Evolutionary conservation across 30 jellyfish, hydroid and myxozoan genomes (phyloP).

Genomic region (Aurelia aurita complex sp. Pacific): DNA sequence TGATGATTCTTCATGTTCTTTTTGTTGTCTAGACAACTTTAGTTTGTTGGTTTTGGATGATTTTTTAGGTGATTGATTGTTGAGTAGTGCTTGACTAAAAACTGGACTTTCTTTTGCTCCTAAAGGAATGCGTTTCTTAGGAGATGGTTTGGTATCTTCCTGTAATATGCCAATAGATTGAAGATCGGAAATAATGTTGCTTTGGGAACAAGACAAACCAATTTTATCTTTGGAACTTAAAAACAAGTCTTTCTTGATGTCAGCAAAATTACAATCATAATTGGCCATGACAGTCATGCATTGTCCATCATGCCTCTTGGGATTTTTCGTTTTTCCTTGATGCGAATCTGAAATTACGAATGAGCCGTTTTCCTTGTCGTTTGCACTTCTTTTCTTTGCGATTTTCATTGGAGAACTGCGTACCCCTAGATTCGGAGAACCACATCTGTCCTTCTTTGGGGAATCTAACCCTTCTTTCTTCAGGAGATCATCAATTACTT

Average conservation of each 20-base stretch:
- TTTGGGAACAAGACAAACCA: too few relatives aligned
- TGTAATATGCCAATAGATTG: too few relatives aligned
- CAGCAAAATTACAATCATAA: background rate
- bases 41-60: background rate
- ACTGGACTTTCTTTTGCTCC: background rate
- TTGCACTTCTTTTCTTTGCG: too few relatives aligned
- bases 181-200: too few relatives aligned
- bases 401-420: too few relatives aligned
- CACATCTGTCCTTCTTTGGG: too few relatives aligned
- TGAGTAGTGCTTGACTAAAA: background rate
- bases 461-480: too few relatives aligned
- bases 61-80: background rate
- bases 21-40: background rate
- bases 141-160: too few relatives aligned
- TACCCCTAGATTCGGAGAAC: too few relatives aligned
- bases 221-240: background rate
- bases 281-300: conserved; percentile 12
- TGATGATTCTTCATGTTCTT: background rate
- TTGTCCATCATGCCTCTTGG: background rate
- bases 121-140: background rate
- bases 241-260: background rate
- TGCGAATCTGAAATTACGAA: background rate
- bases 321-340: background rate
- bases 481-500: too few relatives aligned
- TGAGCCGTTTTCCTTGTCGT: too few relatives aligned